Evolutionary conservation across 1,140 invertebrate genomes (phyloP).

Genomic region (Bombus sylvicola): DNA sequence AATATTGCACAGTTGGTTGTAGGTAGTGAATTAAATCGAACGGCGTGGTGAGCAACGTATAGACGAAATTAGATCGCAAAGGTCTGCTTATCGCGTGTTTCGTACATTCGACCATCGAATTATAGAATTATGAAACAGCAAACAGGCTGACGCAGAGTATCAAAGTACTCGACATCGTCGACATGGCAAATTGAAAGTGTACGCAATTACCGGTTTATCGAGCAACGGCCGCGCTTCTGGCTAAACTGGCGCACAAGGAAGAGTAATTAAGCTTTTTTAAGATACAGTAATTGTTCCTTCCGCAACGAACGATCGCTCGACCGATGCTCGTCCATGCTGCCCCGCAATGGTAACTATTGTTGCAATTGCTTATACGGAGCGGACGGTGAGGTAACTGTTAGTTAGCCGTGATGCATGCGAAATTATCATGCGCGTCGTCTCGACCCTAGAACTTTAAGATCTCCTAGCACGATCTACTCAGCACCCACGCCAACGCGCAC

Average conservation of each 20-base stretch:
- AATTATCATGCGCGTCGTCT: constrained; percentile 35
- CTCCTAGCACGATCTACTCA: constrained; percentile 21
- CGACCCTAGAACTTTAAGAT: constrained; percentile 33
- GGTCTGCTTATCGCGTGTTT: neutral
- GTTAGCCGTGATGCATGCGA: constrained; percentile 48
- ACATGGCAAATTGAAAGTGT: neutral
- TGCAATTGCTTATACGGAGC: constrained; percentile 39
- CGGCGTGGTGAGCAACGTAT: neutral
- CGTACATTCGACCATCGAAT: neutral
- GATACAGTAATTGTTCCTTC: constrained; percentile 64
- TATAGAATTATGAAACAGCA: neutral
- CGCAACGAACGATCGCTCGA: constrained; percentile 48
- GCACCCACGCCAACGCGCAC: neutral
- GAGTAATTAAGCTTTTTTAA: constrained; percentile 64
- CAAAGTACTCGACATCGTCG: neutral
- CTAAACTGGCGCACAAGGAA: constrained; percentile 51
- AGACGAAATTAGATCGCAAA: constrained; percentile 6
- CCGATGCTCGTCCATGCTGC: constrained; percentile 25
- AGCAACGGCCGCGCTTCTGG: neutral
- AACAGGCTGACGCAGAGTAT: neutral
- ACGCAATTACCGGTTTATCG: constrained; percentile 26
- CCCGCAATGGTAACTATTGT: constrained; percentile 55
- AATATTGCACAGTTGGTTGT: neutral
- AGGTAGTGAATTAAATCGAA: constrained; percentile 20
- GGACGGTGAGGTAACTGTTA: constrained; percentile 53